These are phyloP conservation scores for Dynastes hyllus DNA, from an alignment of 2,888 invertebrate species.

Conservation along the genomic window DNA sequence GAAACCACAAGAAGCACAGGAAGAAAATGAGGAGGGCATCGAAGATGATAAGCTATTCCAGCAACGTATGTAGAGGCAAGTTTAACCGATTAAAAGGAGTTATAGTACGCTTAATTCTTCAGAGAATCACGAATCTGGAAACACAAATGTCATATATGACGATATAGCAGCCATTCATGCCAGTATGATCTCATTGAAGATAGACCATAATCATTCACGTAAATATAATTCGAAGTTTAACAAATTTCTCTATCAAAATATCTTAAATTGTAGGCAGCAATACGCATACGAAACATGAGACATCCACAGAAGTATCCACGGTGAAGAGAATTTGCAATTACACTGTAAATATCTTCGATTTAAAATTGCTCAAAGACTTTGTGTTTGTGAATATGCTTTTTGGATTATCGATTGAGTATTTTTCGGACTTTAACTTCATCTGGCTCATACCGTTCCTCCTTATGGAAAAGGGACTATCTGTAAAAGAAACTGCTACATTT, in stretches of 20 bases:
- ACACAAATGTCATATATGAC: not conserved
- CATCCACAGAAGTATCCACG: not conserved
- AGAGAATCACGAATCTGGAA: not conserved
- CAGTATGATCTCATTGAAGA: constrained; percentile 19
- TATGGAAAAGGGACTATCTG: constrained; percentile 75
- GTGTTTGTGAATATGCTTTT: constrained; percentile 77
- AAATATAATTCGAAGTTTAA: not conserved
- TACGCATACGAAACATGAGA: no score
- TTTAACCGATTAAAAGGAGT: not conserved
- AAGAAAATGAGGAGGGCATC: constrained; percentile 43
- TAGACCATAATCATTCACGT: not conserved
- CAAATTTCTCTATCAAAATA: no score
- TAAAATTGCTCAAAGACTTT: constrained; percentile 76
- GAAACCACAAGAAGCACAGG: constrained; percentile 62
- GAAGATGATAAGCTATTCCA: constrained; percentile 23
- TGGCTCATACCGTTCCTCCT: constrained; percentile 77
- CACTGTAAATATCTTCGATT: constrained; percentile 70
- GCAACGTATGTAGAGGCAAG: not conserved
- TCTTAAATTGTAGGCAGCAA: no score
- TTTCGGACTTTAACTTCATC: constrained; percentile 79
- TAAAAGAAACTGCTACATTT: constrained; percentile 73
- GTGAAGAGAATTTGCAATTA: not conserved
- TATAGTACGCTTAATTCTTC: no score
- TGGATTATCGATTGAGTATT: constrained; percentile 77
- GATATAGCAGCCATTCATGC: constrained; percentile 20